Evolutionary conservation across 2,113 vertebrate species (phyloP).

Genomic region (Gnathonemus longibarbis): DNA sequence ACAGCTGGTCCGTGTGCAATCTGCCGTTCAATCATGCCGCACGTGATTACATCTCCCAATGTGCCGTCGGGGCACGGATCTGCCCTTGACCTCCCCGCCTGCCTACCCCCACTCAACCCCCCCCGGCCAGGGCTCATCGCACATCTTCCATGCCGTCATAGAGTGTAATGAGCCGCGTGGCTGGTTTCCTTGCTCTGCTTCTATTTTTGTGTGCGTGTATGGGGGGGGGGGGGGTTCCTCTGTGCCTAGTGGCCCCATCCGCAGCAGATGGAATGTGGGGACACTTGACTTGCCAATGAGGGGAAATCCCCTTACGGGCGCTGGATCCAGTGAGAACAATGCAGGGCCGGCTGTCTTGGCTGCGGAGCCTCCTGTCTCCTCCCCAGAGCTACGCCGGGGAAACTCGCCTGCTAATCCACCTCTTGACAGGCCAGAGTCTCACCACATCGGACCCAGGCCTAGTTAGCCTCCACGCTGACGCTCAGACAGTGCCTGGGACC

Average conservation of each 20-base stretch:
- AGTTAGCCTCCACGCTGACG: not conserved
- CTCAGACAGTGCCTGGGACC: not conserved
- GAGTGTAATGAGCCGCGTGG: not conserved
- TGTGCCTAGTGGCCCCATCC: not conserved
- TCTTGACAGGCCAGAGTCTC: slow-evolving; percentile 17
- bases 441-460: not conserved
- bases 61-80: not conserved
- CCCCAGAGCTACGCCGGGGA: not conserved
- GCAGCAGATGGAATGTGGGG: not conserved
- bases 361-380: not conserved
- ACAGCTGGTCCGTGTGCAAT: not conserved
- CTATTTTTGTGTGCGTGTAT: not conserved
- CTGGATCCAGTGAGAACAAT: not conserved
- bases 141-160: not conserved
- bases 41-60: slow-evolving; percentile 9
- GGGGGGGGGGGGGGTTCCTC: not conserved
- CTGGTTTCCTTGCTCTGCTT: not conserved
- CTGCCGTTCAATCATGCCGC: not conserved
- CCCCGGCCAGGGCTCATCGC: not conserved
- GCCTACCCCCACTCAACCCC: not conserved
- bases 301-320: not conserved
- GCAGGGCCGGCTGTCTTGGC: not conserved
- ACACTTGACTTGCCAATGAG: slow-evolving; percentile 9
- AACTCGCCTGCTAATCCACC: slow-evolving; percentile 22
- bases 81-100: slow-evolving; percentile 3